A percentile compares a stretch with the other conserved stretches of the same genome.
Evolutionary conservation across 1,140 invertebrate genomes (phyloP).

Genomic region (Limonius californicus): DNA sequence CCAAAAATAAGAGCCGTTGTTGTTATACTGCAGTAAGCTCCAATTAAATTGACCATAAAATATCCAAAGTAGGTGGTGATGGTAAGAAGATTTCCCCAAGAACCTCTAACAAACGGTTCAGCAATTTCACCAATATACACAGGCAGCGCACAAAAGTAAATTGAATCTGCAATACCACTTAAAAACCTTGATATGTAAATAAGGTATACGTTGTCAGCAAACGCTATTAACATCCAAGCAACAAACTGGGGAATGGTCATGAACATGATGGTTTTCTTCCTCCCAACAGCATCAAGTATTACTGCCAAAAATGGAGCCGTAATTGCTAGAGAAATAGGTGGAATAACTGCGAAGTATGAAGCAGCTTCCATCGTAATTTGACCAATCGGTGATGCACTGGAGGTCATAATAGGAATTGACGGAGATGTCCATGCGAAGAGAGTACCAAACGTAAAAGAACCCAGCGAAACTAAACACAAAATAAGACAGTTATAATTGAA

Average conservation of each 20-base stretch:
- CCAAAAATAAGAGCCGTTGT: slow-evolving; percentile 44
- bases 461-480: neutral
- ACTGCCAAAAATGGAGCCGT: neutral
- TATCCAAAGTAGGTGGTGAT: slow-evolving; percentile 51
- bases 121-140: slow-evolving; percentile 31
- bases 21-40: slow-evolving; percentile 49
- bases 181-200: slow-evolving; percentile 44
- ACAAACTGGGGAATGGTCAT: neutral
- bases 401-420: slow-evolving; percentile 24
- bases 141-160: slow-evolving; percentile 21
- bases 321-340: neutral
- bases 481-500: neutral
- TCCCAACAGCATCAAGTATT: slow-evolving; percentile 3
- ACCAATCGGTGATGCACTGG: slow-evolving; percentile 1
- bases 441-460: neutral
- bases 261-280: neutral
- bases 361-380: slow-evolving; percentile 13
- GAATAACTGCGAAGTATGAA: slow-evolving; percentile 19
- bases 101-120: slow-evolving; percentile 29
- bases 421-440: slow-evolving; percentile 12
- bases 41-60: slow-evolving; percentile 50
- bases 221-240: neutral
- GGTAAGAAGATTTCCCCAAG: slow-evolving; percentile 47
- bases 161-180: slow-evolving; percentile 28
- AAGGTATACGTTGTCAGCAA: neutral